Conservation (phyloP, 64 coral and sea anemone species). For the Montipora cactus region DNA sequence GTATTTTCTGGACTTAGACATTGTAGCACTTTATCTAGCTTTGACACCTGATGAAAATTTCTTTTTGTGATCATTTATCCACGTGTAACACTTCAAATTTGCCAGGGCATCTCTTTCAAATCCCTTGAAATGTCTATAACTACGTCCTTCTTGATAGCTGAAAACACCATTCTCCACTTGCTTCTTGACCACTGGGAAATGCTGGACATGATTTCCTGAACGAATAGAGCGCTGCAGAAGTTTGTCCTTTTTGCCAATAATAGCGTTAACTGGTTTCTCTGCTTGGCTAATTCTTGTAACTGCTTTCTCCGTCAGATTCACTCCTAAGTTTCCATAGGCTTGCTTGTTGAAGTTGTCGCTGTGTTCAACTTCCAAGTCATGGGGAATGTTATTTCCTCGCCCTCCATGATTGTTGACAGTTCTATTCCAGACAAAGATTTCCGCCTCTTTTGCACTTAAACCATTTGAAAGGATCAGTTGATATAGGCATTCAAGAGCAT, state of each 20-base stretch:
- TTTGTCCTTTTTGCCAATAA: slow-evolving; percentile 18
- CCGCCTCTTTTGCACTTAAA: slow-evolving; percentile 21
- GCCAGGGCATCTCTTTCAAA: no score
- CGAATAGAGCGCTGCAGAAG: not conserved
- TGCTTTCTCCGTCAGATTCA: slow-evolving; percentile 41
- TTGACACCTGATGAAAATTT: not conserved
- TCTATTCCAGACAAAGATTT: slow-evolving; percentile 56
- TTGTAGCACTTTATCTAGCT: not conserved
- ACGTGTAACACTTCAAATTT: not conserved
- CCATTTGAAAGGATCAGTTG: not conserved
- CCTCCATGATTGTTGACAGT: slow-evolving; percentile 52
- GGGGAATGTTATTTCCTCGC: slow-evolving; percentile 17
- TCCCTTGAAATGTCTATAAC: no score
- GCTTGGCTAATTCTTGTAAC: slow-evolving; percentile 6
- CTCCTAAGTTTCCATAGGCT: slow-evolving; percentile 42
- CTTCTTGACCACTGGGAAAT: not conserved
- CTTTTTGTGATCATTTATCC: slow-evolving; percentile 1
- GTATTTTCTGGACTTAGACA: no score
- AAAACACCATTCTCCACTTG: slow-evolving; percentile 11
- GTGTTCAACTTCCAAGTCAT: slow-evolving; percentile 69
- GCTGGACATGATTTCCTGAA: slow-evolving; percentile 19
- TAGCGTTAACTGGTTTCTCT: not conserved
- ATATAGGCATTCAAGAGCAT: slow-evolving; percentile 59
- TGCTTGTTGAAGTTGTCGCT: slow-evolving; percentile 65
- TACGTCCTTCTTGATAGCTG: not conserved